phyloP scores from a whole-genome alignment of 2,797 vertebrate species.

The Semaprochilodus insignis region DNA sequence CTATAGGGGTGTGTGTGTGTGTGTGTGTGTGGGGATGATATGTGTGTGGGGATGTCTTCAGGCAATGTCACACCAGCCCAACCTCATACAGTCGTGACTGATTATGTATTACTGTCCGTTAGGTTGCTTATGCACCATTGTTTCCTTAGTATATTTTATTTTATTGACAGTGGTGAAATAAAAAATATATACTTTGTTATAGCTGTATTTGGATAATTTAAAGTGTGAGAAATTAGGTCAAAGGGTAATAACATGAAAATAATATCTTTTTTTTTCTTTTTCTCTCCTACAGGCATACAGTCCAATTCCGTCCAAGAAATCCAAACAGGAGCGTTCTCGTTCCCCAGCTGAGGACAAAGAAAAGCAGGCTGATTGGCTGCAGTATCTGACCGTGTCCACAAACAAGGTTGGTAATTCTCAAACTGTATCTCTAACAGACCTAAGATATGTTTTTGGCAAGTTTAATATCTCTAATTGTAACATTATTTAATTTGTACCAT shows the following conservation, averaged over 20 bases:
- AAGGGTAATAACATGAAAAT: not conserved
- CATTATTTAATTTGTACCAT: too few species aligned
- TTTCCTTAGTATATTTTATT: too few species aligned
- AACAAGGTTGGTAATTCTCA: constrained; percentile 84
- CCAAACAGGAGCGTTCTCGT: constrained; percentile 87
- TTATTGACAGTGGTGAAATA: too few species aligned
- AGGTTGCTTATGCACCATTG: too few species aligned
- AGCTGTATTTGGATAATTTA: too few species aligned
- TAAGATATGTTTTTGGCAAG: too few species aligned
- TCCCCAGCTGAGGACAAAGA: constrained; percentile 88
- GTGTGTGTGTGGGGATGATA: not conserved
- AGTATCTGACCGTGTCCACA: constrained; percentile 87
- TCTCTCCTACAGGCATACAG: constrained; percentile 84
- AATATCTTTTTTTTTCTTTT: constrained; percentile 19
- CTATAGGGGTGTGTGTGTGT: not conserved
- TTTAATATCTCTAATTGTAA: too few species aligned
- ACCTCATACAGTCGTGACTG: not conserved
- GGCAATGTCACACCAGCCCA: not conserved
- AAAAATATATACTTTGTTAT: too few species aligned
- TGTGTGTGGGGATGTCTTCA: not conserved
- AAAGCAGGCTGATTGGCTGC: constrained; percentile 91
- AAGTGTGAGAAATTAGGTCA: too few species aligned
- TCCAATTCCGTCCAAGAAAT: constrained; percentile 86
- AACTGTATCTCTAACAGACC: not conserved
- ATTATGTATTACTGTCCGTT: not conserved